A percentile compares a stretch with the other conserved stretches of the same genome.
Evolutionary conservation across 2,797 vertebrate species (phyloP).

Genomic region (Paramormyrops hopkinsi): DNA sequence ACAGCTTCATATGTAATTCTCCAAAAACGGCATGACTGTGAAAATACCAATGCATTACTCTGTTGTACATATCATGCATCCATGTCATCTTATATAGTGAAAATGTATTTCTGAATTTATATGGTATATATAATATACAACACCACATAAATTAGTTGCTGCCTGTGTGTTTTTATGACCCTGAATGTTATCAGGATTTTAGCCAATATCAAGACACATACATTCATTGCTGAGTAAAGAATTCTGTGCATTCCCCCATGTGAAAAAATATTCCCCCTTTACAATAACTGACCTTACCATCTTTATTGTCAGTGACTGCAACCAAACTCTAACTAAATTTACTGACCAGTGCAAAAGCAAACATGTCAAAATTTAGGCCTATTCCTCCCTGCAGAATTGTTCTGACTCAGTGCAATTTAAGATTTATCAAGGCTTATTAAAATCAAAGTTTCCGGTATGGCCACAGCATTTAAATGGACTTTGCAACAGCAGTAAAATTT

Average conservation of each 20-base stretch:
- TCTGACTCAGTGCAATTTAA: not conserved
- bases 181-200: not conserved
- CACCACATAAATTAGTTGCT: not conserved
- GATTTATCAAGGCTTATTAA: not conserved
- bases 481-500: not conserved
- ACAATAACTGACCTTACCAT: not conserved
- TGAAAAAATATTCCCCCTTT: not conserved
- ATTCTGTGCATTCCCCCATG: not conserved
- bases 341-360: not conserved
- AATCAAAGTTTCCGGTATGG: not conserved
- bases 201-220: not conserved
- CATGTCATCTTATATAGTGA: not conserved
- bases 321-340: not conserved
- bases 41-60: not conserved
- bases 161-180: not conserved
- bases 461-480: not conserved
- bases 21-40: slow-evolving; percentile 2
- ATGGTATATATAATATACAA: not conserved
- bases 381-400: not conserved
- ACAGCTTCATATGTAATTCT: slow-evolving; percentile 8
- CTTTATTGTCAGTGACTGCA: not conserved
- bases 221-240: not conserved
- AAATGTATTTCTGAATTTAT: not conserved
- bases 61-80: not conserved
- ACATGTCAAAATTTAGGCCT: not conserved